These are phyloP conservation scores for Enhydra lutris DNA, from an alignment of 2,113 vertebrate species.

Conservation along the genomic window DNA sequence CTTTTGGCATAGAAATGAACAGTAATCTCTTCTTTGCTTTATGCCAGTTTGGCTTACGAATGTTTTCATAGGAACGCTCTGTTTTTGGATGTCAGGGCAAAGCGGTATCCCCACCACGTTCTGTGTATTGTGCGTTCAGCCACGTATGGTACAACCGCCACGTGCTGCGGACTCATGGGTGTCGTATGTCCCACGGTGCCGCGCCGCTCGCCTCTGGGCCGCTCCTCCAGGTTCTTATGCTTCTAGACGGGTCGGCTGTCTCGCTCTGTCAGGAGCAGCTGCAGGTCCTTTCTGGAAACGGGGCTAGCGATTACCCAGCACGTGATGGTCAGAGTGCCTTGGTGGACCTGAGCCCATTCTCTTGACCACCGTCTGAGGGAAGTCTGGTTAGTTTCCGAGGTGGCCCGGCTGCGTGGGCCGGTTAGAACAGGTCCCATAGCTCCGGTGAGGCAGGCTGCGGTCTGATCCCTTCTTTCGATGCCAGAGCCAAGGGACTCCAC, in stretches of 20 bases:
- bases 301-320: too few species aligned
- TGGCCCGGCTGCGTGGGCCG: background rate
- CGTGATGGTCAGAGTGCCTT: background rate
- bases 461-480: background rate
- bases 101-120: rapidly evolving
- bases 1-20: too few species aligned
- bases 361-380: background rate
- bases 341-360: background rate
- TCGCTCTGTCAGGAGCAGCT: background rate
- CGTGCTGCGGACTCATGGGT: too few species aligned
- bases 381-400: rapidly evolving
- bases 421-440: background rate
- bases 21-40: background rate
- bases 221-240: background rate
- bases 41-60: background rate
- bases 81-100: background rate
- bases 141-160: too few species aligned
- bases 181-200: too few species aligned
- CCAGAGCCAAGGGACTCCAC: background rate
- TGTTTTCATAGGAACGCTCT: too few species aligned
- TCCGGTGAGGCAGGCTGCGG: rapidly evolving
- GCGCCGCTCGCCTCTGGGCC: background rate
- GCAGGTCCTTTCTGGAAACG: background rate
- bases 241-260: too few species aligned
- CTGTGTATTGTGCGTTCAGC: too few species aligned